Evolutionary conservation across 92 coral and sea anemone species (phyloP), one percentile per base, ranked within the genome.

Genomic region (Scolanthus callimorphus): DNA sequence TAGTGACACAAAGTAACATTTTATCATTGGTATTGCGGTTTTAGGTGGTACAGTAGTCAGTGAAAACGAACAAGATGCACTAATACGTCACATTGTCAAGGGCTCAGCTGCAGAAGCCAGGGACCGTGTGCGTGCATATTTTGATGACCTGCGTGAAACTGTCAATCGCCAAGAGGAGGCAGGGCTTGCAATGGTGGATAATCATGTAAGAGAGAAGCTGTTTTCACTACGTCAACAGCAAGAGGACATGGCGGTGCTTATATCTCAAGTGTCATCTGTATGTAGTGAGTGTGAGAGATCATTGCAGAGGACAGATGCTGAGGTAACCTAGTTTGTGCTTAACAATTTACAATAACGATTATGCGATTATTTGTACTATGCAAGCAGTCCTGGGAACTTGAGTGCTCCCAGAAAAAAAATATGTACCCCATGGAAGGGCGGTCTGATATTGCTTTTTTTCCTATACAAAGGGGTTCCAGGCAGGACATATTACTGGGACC

Each of bases 151-250:
- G 25, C 81, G 99, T 15, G 99, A 94, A 57, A 94, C 99, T 17
- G 96, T 94, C 30, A 89, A 85, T 69, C 63, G 97, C 17, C 99
- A 94, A 34, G 99, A 94, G 49, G 99, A 94, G 48, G 99, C 99
- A 25, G 99, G 99, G 29, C 90, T 88, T 28, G 96, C 90, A 25
- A 96, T 94, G 27, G 99, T 94, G 2, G 86, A 88, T 55, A 94
- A 84, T 41, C 77, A 84, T 74, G 95, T 94, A n/a, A 71, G 96
- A 26, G 99, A 94, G 63, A 83, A 81, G 71, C 83, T 94, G 23
- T 71, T 90, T 54, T 77, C 96, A n/a, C 78, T 94, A 31, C 75
- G 99, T 20, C 99, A 94, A 58, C 96, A 90, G 37, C 99, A 94
- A 63, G 99, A 94, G 69, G 99, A 94, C 49, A 94, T 94, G 96